Base-by-base conservation (phyloP, 53 echinoderm and acorn worm genomes). In the Arbacia lixula region DNA sequence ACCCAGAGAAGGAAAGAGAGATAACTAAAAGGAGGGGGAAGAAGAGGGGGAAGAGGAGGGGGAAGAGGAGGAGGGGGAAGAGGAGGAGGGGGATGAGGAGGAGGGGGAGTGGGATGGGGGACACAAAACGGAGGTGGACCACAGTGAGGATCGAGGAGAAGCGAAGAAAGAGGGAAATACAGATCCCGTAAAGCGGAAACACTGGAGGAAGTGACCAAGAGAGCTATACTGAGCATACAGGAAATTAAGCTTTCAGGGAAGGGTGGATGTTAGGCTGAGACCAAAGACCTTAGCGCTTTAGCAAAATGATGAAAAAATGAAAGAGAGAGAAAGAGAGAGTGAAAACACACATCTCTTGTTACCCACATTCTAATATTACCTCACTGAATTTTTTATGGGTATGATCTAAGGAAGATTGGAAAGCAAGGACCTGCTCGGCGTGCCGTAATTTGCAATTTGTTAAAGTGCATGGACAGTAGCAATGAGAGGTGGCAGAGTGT, bases 141-240 rank as follows among this genome's bases (percentile, higher is more conserved):
- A 0, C 34, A 34, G 37, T 6, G 66, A 19, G 34, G 63, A 62
- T 30, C 5, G 34, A 63, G 34, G 35, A 20, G 38, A 36, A 69
- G 42, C 6, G 3, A 27, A 29, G 31, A 30, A 28, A 62, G 31
- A 30, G 2, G 6, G 27, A 6, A 39, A 69, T 28, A 43, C 69
- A 69, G 69, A 74, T 34, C 26, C 53, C 12, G 54, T 12, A 51
- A 53, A 74, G 34, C 74, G 74, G 74, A 74, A 74, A 51, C 74
- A 33, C 31, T 26, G 34, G 33, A 32, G 74, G 74, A 74, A 74
- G 74, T 74, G 74, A 74, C 54, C 74, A 74, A 74, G 74, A 74
- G 74, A 19, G 26, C 54, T 74, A 74, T 74, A 74, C 74, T 53
- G 46, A 53, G 35, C 74, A 34, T 20, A 74, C 74, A 74, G 74